Evolutionary conservation across 2,888 invertebrate species (phyloP), one percentile per base, ranked within the genome.

Genomic region (Platycheirus rosarum): DNA sequence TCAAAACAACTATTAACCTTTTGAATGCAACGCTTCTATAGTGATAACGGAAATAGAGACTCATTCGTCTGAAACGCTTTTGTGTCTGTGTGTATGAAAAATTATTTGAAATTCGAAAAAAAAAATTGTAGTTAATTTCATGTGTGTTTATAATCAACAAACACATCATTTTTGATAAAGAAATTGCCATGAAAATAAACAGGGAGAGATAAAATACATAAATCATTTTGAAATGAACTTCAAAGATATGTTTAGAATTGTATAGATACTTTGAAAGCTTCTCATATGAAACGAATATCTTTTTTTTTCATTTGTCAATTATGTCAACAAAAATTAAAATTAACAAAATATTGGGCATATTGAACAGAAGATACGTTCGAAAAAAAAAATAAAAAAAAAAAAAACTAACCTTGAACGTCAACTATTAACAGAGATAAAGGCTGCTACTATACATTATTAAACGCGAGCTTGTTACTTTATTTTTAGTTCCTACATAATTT

Each of bases 1-100:
- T n/a, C n/a, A n/a, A 37, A 55, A 55, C 55, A 55, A 55, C 37
- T 32, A 40, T 55, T 55, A 40, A 55, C 55, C 55, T 55, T 55
- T 55, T 13, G 23, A 55, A 3, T 53, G 13, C 5, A 37, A 55
- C 14, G 37, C 20, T 20, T n/a, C n/a, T n/a, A n/a, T n/a, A n/a
- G n/a, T 32, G n/a, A 53, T 53, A 35, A 14, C 35, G 32, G 32
- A 29, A 32, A 53, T 16, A 35, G 4, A 35, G 35, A 18, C 53
- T 20, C n/a, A 20, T 35, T 20, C 26, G 23, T 32, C 29, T 23
- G 8, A 32, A 32, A 8, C 29, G 29, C 29, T 32, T 32, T 8
- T 32, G 29, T 32, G 8, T 32, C n/a, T n/a, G n/a, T n/a, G n/a
- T n/a, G n/a, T n/a, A n/a, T n/a, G n/a, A 32, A 8, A 32, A 32